phyloP scores from a whole-genome alignment of 1,140 invertebrate species.

The Leptinotarsa lineolata region DNA sequence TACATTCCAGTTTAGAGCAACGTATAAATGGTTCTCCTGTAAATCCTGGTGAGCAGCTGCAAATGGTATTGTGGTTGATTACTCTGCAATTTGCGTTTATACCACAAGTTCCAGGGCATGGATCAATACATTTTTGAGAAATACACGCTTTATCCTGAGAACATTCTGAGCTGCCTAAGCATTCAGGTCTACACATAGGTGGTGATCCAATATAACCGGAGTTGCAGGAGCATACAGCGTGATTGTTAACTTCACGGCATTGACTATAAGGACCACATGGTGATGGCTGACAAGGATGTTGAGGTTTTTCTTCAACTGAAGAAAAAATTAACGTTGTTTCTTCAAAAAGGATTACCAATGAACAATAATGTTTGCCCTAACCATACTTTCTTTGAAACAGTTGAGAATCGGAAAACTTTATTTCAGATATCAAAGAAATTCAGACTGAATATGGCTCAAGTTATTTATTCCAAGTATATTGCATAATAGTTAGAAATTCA shows the following conservation, averaged over 20 bases:
- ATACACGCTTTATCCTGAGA: slow-evolving; percentile 80
- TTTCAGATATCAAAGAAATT: too few relatives aligned
- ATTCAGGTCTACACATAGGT: slow-evolving; percentile 80
- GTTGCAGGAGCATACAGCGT: slow-evolving; percentile 82
- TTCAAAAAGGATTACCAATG: too few relatives aligned
- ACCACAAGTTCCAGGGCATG: slow-evolving; percentile 80
- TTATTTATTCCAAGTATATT: too few relatives aligned
- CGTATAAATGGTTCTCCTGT: slow-evolving; percentile 78
- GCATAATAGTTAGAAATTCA: too few relatives aligned
- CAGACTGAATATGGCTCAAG: too few relatives aligned
- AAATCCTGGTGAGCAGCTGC: slow-evolving; percentile 72
- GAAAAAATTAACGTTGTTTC: slow-evolving; percentile 34
- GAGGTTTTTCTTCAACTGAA: slow-evolving; percentile 54
- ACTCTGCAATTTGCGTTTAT: slow-evolving; percentile 80
- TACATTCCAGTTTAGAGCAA: slow-evolving; percentile 61
- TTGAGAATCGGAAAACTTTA: too few relatives aligned
- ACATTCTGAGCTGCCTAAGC: slow-evolving; percentile 82
- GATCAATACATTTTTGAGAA: slow-evolving; percentile 80
- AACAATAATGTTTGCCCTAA: too few relatives aligned
- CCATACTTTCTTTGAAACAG: too few relatives aligned
- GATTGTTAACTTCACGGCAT: slow-evolving; percentile 72
- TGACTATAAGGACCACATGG: slow-evolving; percentile 83
- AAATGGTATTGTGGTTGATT: slow-evolving; percentile 83
- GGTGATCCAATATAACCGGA: slow-evolving; percentile 75
- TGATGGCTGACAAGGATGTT: slow-evolving; percentile 73